Evolutionary conservation across 1,140 invertebrate species (phyloP).

Genomic region (Neodiprion pinetum): DNA sequence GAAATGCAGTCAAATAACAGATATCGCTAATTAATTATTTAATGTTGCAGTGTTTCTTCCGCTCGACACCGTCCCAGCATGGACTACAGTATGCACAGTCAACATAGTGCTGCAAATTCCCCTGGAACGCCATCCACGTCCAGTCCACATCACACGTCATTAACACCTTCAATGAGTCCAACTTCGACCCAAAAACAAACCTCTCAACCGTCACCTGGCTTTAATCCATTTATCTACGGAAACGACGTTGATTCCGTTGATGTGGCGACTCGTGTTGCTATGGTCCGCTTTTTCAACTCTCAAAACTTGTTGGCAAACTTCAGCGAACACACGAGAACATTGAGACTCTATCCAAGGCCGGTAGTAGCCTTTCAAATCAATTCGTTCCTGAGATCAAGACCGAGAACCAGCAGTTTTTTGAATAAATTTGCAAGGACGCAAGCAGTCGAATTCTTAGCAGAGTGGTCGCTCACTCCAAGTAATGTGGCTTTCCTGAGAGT

Average conservation of each 20-base stretch:
- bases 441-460: slow-evolving; percentile 97
- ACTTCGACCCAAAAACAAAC: slow-evolving; percentile 48
- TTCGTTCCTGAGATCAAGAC: slow-evolving; percentile 91
- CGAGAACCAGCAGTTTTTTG: slow-evolving; percentile 86
- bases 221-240: slow-evolving; percentile 92
- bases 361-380: slow-evolving; percentile 99
- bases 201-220: slow-evolving; percentile 51
- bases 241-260: slow-evolving; percentile 98
- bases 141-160: slow-evolving; percentile 51
- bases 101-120: slow-evolving; percentile 40
- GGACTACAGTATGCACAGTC: slow-evolving; percentile 33
- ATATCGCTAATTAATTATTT: background rate
- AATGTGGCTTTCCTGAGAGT: slow-evolving; percentile 97
- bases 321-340: slow-evolving; percentile 94
- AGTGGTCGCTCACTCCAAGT: slow-evolving; percentile 95
- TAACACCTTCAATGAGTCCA: slow-evolving; percentile 32
- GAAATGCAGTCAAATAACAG: too few species aligned
- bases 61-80: slow-evolving; percentile 49
- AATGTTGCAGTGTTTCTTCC: slow-evolving; percentile 42
- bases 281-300: slow-evolving; percentile 99
- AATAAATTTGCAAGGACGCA: slow-evolving; percentile 91
- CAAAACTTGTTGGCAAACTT: slow-evolving; percentile 97
- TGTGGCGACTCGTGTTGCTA: slow-evolving; percentile 96
- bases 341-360: slow-evolving; percentile 95
- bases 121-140: slow-evolving; percentile 40